Evolutionary conservation across 2,113 vertebrate species (phyloP).

Genomic region (Ptyas mucosa): DNA sequence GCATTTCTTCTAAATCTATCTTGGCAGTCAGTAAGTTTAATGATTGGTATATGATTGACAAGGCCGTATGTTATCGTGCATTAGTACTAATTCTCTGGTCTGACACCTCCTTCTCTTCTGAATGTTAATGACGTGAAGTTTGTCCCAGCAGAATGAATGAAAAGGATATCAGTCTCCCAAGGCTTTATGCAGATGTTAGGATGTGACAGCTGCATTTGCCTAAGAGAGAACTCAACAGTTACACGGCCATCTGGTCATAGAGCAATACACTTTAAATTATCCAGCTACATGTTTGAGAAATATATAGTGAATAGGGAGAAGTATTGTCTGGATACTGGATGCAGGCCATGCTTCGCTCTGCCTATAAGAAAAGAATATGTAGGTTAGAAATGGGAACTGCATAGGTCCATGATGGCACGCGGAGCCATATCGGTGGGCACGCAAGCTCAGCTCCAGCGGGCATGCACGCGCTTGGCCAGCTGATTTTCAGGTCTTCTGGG

Average conservation of each 20-base stretch:
- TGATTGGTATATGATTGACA: constrained; percentile 51
- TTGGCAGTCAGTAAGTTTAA: constrained; percentile 51
- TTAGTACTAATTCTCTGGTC: constrained; percentile 47
- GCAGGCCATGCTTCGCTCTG: constrained; percentile 2
- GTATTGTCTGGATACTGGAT: constrained; percentile 43
- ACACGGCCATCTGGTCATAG: constrained; percentile 48
- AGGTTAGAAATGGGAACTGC: not conserved
- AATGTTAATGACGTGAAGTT: constrained; percentile 44
- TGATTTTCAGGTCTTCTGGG: too few relatives aligned
- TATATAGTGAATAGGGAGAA: constrained; percentile 40
- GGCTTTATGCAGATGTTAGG: constrained; percentile 50
- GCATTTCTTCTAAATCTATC: constrained; percentile 52
- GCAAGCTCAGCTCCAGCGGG: too few relatives aligned
- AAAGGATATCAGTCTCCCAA: constrained; percentile 46
- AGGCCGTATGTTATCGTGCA: constrained; percentile 46
- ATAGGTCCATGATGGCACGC: too few relatives aligned
- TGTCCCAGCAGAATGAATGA: constrained; percentile 55
- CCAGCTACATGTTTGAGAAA: constrained; percentile 56
- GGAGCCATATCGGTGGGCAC: too few relatives aligned
- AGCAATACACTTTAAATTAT: constrained; percentile 43
- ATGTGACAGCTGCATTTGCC: constrained; percentile 50
- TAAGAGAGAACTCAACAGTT: constrained; percentile 35
- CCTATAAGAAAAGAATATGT: not conserved
- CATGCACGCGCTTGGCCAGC: too few relatives aligned
- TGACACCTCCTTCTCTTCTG: constrained; percentile 30